phyloP scores from a whole-genome alignment of 1,140 invertebrate genomes.

The Neotoxoptera formosana region DNA sequence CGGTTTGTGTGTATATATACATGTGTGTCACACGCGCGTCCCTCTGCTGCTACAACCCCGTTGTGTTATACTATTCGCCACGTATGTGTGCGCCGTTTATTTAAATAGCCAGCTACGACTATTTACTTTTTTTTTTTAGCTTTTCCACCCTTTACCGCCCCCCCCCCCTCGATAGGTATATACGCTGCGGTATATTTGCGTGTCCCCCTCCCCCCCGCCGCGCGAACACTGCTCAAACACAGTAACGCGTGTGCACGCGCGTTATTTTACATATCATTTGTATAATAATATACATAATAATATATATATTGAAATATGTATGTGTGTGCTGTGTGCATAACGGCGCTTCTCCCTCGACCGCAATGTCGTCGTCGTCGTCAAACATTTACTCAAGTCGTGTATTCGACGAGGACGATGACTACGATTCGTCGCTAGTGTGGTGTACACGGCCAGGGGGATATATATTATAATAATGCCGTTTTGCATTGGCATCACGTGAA shows the following conservation, averaged over 20 bases:
- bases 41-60: not conserved
- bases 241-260: conserved; percentile 5
- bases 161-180: not conserved
- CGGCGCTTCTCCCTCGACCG: conserved; percentile 5
- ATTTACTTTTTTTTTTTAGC: conserved; percentile 18
- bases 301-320: not conserved
- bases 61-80: not conserved
- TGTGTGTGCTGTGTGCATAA: not conserved
- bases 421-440: not conserved
- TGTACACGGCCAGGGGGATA: not conserved
- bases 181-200: not conserved
- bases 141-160: not conserved
- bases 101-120: not conserved
- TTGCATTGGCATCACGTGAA: conserved; percentile 31
- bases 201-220: not conserved
- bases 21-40: not conserved
- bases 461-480: conserved; percentile 14
- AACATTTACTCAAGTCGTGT: conserved; percentile 16
- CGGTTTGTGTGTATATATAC: not conserved
- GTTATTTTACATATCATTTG: conserved; percentile 24
- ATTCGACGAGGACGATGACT: not conserved
- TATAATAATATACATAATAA: not conserved
- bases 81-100: not conserved
- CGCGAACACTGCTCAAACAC: not conserved
- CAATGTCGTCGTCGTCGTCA: not conserved